Evolutionary conservation across 2,113 vertebrate genomes (phyloP).

Genomic region (Lagenorhynchus albirostris): DNA sequence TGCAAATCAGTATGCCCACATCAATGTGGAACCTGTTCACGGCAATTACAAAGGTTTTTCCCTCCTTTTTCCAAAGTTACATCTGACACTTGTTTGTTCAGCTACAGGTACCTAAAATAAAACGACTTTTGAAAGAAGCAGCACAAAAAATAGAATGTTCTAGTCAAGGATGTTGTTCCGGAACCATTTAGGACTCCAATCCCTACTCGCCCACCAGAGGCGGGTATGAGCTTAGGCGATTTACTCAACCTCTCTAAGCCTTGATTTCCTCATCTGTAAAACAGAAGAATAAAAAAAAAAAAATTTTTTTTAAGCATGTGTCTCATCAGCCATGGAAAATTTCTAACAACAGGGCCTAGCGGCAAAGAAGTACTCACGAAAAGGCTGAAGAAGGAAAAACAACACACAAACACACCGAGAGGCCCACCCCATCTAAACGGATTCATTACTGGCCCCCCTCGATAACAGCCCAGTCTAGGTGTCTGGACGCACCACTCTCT

Average conservation of each 20-base stretch:
- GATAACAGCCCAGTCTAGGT: neutral
- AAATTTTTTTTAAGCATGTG: neutral
- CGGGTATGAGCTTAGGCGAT: neutral
- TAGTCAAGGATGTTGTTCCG: neutral
- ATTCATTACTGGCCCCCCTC: neutral
- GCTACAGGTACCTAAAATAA: neutral
- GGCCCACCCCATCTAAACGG: neutral
- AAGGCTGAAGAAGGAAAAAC: neutral
- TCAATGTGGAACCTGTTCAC: neutral
- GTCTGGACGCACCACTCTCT: neutral
- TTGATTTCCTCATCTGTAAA: neutral
- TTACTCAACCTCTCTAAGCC: neutral
- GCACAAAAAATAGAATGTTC: neutral
- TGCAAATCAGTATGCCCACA: neutral
- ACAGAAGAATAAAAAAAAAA: neutral
- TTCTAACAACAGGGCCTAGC: neutral
- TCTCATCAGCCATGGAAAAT: neutral
- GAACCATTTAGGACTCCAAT: neutral
- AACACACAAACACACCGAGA: neutral
- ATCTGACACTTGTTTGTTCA: neutral
- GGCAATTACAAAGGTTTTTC: neutral
- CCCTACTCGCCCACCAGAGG: neutral
- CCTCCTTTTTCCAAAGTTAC: neutral
- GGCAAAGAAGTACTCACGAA: neutral
- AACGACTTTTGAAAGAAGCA: neutral